Conservation (phyloP, 1,140 invertebrate species). For the Conus betulinus region DNA sequence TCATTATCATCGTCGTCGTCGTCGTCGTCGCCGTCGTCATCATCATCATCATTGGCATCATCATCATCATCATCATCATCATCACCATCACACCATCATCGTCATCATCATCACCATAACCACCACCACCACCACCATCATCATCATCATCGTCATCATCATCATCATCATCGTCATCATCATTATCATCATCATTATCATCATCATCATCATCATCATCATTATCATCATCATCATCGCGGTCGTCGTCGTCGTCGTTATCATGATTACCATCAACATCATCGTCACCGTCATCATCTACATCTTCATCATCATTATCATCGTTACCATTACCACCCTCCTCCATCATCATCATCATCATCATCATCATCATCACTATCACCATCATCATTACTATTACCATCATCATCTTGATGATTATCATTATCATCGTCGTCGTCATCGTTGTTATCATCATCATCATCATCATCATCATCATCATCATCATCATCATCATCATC, state of each 20-base stretch:
- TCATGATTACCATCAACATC: too few relatives aligned
- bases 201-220: neutral
- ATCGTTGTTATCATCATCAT: too few relatives aligned
- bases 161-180: slow-evolving; percentile 6
- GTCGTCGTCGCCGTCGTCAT: neutral
- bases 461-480: too few relatives aligned
- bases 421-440: too few relatives aligned
- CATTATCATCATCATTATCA: slow-evolving; percentile 7
- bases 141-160: slow-evolving; percentile 11
- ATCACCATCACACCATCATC: neutral
- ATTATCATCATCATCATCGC: neutral
- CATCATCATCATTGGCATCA: slow-evolving; percentile 1
- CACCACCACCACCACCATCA: neutral
- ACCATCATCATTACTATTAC: too few relatives aligned
- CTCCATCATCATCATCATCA: slow-evolving; percentile 14
- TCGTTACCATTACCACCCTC: too few relatives aligned
- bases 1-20: neutral
- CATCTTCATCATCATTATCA: slow-evolving; percentile 5
- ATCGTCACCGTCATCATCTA: neutral
- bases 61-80: slow-evolving; percentile 11
- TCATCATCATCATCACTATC: neutral
- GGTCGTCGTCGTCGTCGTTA: too few relatives aligned
- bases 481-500: too few relatives aligned
- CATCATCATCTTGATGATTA: too few relatives aligned
- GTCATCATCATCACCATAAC: too few relatives aligned